A percentile compares a stretch with the other conserved stretches of the same genome.
phyloP scores from a whole-genome alignment of 2,888 invertebrate species.

The Gymnosoma rotundatum region DNA sequence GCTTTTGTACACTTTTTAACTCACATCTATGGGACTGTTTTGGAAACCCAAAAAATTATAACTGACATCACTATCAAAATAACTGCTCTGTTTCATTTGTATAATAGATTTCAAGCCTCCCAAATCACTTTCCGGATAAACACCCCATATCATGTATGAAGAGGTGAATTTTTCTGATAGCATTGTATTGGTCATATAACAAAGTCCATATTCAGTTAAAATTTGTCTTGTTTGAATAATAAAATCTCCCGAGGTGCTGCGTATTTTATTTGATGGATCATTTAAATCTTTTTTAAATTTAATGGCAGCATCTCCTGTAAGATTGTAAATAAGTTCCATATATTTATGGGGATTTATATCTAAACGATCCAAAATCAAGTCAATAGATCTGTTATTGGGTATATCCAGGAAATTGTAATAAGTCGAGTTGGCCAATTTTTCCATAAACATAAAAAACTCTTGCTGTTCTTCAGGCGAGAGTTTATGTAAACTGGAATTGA shows the following conservation, averaged over 20 bases:
- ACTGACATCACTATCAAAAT: slow-evolving; percentile 77
- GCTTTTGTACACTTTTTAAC: background rate
- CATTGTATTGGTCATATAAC: slow-evolving; percentile 78
- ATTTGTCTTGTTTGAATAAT: slow-evolving; percentile 76
- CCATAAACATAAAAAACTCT: slow-evolving; percentile 76
- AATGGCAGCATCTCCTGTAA: slow-evolving; percentile 76
- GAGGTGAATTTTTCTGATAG: slow-evolving; percentile 76
- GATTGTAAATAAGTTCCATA: slow-evolving; percentile 79
- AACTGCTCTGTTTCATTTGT: slow-evolving; percentile 71
- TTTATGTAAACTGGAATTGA: slow-evolving; percentile 60
- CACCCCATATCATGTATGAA: slow-evolving; percentile 75
- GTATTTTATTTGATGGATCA: slow-evolving; percentile 71
- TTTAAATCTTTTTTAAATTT: slow-evolving; percentile 55
- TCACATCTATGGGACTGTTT: slow-evolving; percentile 74
- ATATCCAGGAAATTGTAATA: slow-evolving; percentile 79
- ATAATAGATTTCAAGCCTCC: background rate
- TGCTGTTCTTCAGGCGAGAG: slow-evolving; percentile 64
- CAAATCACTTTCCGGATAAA: slow-evolving; percentile 71
- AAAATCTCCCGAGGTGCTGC: slow-evolving; percentile 73
- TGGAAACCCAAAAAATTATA: slow-evolving; percentile 77
- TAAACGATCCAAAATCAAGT: slow-evolving; percentile 73
- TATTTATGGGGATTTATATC: slow-evolving; percentile 77
- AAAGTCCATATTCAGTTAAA: slow-evolving; percentile 80
- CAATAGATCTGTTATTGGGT: slow-evolving; percentile 74
- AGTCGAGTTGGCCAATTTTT: slow-evolving; percentile 80